Conservation (phyloP, 2,797 vertebrate species). For the Astyanax mexicanus region DNA sequence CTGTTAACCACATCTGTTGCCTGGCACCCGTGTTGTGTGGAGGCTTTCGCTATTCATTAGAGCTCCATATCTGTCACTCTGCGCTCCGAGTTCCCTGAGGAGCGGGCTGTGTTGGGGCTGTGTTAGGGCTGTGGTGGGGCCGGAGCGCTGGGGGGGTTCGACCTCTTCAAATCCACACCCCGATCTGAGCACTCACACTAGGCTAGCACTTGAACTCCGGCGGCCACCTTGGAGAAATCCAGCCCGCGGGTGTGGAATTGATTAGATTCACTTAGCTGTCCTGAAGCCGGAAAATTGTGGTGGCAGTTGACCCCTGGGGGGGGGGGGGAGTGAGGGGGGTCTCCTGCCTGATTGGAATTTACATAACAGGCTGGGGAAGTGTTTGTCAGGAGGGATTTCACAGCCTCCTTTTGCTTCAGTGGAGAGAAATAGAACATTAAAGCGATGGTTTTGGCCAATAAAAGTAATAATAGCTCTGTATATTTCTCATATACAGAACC, state of each 20-base stretch:
- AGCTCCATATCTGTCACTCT: slow-evolving; percentile 69
- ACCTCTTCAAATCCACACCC: slow-evolving; percentile 41
- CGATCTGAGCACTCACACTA: background rate
- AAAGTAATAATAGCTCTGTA: too few species aligned
- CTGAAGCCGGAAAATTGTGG: slow-evolving; percentile 62
- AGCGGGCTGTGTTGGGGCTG: too few species aligned
- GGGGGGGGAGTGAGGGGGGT: slow-evolving; percentile 40
- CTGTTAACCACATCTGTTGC: slow-evolving; percentile 77
- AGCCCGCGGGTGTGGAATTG: slow-evolving; percentile 53
- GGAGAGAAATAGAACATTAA: slow-evolving; percentile 16
- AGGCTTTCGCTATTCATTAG: slow-evolving; percentile 70
- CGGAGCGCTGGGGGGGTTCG: slow-evolving; percentile 46
- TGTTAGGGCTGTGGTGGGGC: slow-evolving; percentile 7
- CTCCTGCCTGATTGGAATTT: slow-evolving; percentile 60
- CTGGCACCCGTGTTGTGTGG: slow-evolving; percentile 70
- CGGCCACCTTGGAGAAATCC: slow-evolving; percentile 56
- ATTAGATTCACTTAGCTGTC: slow-evolving; percentile 67
- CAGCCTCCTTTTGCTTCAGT: slow-evolving; percentile 33
- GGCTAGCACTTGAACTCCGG: slow-evolving; percentile 39
- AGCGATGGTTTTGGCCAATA: background rate
- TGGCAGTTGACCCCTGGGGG: slow-evolving; percentile 59
- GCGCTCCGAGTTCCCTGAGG: slow-evolving; percentile 57
- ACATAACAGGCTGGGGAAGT: slow-evolving; percentile 53
- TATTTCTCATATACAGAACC: background rate
- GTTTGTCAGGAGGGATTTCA: slow-evolving; percentile 53